Percentiles rank a stretch among this genome's conserved stretches.
These are phyloP conservation scores for Amblyornis subalaris DNA, from an alignment of 2,113 vertebrate species.

Conservation along the genomic window DNA sequence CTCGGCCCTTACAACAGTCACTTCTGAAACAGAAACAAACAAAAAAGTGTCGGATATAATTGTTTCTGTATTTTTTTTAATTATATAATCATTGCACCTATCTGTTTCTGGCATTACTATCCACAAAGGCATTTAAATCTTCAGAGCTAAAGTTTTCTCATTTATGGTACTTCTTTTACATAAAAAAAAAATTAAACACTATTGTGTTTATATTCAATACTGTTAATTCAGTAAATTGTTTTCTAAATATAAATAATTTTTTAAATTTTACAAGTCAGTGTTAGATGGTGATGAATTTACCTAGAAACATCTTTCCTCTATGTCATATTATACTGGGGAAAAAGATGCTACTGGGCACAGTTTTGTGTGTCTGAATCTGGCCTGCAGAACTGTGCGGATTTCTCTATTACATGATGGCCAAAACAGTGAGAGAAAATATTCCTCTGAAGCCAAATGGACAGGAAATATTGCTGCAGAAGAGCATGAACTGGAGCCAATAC, in stretches of 20 bases:
- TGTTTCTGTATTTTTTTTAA: rapidly evolving
- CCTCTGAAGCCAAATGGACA: not conserved
- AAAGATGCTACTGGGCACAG: not conserved
- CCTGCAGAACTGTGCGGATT: not conserved
- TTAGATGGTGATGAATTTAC: not conserved
- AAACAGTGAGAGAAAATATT: not conserved
- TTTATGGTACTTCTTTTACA: not conserved
- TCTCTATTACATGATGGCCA: not conserved
- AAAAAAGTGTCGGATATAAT: not conserved
- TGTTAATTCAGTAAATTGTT: not conserved
- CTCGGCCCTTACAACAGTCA: not conserved
- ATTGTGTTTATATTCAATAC: not conserved
- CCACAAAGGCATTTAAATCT: not conserved
- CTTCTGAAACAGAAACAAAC: not conserved
- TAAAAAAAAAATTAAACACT: not conserved
- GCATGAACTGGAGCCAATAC: not conserved
- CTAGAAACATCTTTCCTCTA: not conserved
- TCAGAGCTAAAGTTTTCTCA: not conserved
- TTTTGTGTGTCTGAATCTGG: not conserved
- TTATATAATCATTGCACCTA: not conserved
- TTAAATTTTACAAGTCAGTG: not conserved
- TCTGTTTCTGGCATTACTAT: not conserved
- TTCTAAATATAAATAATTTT: not conserved
- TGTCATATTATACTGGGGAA: not conserved
- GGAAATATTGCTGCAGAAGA: not conserved